phyloP scores from a whole-genome alignment of 35 echinoderm and acorn worm genomes.

The Apostichopus californicus region DNA sequence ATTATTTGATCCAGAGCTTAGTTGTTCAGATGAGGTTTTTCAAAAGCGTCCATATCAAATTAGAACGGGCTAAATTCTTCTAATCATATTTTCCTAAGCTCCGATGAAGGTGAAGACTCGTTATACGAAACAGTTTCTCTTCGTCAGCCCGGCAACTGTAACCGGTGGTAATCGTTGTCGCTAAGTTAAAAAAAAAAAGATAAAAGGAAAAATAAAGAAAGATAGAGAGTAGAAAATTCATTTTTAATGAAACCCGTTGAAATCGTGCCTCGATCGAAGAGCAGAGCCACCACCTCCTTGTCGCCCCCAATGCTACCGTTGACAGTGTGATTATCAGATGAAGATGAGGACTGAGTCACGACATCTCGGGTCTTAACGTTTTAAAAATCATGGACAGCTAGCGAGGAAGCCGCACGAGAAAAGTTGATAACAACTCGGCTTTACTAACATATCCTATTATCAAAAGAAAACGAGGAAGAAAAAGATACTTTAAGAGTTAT shows the following conservation, averaged over 20 bases:
- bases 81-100: constrained; percentile 35
- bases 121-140: neutral
- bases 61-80: constrained; percentile 22
- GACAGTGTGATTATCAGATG: constrained; percentile 40
- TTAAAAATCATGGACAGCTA: neutral
- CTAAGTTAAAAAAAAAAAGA: neutral
- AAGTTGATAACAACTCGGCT: neutral
- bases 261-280: neutral
- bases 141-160: neutral
- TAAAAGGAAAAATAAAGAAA: neutral
- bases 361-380: neutral
- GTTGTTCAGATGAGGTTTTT: constrained; percentile 11
- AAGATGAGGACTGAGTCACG: constrained; percentile 15
- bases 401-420: neutral
- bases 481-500: neutral
- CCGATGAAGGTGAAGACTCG: constrained; percentile 9
- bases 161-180: neutral
- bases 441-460: neutral
- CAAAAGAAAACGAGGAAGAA: neutral
- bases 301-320: neutral
- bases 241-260: neutral
- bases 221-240: neutral
- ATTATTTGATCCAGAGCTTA: constrained; percentile 39
- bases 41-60: constrained; percentile 30
- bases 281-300: neutral